Evolutionary conservation across 2,113 vertebrate genomes (phyloP).

Genomic region (Malurus cyaneus): DNA sequence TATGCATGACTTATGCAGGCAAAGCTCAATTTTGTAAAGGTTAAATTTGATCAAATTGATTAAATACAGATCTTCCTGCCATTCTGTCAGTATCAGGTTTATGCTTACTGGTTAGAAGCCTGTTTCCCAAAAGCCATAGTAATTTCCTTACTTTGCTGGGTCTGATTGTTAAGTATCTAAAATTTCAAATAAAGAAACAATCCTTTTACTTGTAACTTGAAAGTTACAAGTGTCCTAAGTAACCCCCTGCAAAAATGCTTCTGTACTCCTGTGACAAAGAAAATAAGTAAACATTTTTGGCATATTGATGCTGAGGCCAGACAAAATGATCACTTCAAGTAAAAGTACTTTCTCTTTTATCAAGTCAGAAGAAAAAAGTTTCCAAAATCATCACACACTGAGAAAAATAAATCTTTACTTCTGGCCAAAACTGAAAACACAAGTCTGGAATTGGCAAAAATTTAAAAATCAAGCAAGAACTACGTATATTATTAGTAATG

Average conservation of each 20-base stretch:
- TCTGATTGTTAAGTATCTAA: not conserved
- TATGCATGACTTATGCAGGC: constrained; percentile 66
- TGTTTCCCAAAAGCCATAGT: constrained; percentile 39
- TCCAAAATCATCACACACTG: not conserved
- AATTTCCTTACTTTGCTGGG: constrained; percentile 12
- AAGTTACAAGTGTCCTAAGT: not conserved
- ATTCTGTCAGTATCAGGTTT: constrained; percentile 49
- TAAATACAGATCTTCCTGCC: constrained; percentile 65
- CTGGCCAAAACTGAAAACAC: not conserved
- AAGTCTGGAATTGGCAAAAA: not conserved
- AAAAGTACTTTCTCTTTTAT: not conserved
- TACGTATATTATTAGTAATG: fast-evolving
- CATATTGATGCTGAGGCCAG: not conserved
- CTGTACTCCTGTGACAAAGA: not conserved
- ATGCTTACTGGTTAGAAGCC: constrained; percentile 19
- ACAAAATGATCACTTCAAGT: not conserved
- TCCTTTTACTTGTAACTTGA: not conserved
- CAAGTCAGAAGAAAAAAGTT: not conserved
- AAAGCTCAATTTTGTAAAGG: constrained; percentile 70
- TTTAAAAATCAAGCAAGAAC: not conserved
- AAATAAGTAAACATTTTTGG: not conserved
- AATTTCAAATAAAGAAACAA: constrained; percentile 22
- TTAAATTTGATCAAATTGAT: constrained; percentile 74
- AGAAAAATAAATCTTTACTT: not conserved
- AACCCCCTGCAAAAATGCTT: not conserved